A percentile compares a stretch with the other conserved stretches of the same genome.
These are phyloP conservation scores for Pogonocherus hispidulus DNA, from an alignment of 2,888 invertebrate genomes.

Conservation along the genomic window DNA sequence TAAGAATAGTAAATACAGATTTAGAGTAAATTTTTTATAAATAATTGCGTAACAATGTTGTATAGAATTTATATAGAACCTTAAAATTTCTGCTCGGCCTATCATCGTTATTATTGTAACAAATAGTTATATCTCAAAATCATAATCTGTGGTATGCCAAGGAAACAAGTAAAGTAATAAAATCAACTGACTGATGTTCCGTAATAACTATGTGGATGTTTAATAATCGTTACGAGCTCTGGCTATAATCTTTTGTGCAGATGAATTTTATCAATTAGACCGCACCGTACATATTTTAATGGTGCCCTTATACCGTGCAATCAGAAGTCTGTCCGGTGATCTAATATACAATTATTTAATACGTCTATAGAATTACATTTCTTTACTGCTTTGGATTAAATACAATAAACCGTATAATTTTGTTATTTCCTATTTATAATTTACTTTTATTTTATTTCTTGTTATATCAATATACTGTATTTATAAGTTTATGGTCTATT, in stretches of 20 bases:
- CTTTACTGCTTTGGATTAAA: conserved; percentile 38
- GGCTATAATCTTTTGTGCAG: conserved; percentile 62
- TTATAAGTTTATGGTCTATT: conserved; percentile 19
- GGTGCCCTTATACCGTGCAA: conserved; percentile 56
- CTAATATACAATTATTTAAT: conserved; percentile 56
- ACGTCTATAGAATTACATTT: conserved; percentile 50
- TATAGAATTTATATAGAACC: too few species aligned
- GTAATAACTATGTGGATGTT: conserved; percentile 59
- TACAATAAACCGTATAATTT: conserved; percentile 51
- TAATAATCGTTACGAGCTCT: conserved; percentile 59
- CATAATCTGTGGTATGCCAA: conserved; percentile 45
- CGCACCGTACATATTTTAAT: conserved; percentile 62
- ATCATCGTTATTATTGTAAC: conserved; percentile 40
- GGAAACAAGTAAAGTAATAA: conserved; percentile 58
- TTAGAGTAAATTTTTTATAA: too few species aligned
- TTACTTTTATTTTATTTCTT: conserved; percentile 37
- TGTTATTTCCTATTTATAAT: conserved; percentile 45
- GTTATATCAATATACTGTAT: conserved; percentile 40
- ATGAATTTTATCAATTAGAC: conserved; percentile 64
- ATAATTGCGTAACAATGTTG: too few species aligned
- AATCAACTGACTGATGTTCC: conserved; percentile 61
- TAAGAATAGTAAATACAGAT: too few species aligned
- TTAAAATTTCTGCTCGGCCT: too few species aligned
- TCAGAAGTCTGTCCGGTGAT: conserved; percentile 52
- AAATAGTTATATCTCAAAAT: conserved; percentile 47